Percentiles rank a stretch among this genome's conserved stretches.
These are phyloP conservation scores for Pimephales promelas DNA, from an alignment of 2,113 vertebrate species.

Conservation along the genomic window DNA sequence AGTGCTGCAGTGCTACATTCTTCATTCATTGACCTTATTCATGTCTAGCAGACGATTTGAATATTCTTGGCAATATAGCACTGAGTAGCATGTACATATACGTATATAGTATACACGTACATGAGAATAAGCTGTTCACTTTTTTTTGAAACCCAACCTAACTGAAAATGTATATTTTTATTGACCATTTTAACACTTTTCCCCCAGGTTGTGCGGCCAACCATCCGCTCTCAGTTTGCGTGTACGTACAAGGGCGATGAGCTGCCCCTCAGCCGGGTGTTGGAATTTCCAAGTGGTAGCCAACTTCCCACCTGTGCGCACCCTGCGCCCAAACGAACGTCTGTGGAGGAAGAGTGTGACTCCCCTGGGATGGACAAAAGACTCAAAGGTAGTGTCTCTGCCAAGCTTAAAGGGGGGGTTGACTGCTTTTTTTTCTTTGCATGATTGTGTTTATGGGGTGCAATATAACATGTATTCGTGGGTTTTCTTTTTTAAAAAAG, in stretches of 20 bases:
- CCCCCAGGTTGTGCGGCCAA: conserved; percentile 74
- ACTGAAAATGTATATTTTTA: no score
- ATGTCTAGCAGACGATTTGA: background rate
- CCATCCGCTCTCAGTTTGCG: conserved; percentile 91
- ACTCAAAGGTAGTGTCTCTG: conserved; percentile 25
- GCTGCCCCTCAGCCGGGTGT: conserved; percentile 68
- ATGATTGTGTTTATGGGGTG: no score
- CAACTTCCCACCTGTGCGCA: conserved; percentile 67
- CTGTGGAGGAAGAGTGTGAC: conserved; percentile 17
- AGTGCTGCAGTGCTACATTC: background rate
- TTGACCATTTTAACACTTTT: background rate
- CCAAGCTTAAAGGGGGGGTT: no score
- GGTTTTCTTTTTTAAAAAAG: no score
- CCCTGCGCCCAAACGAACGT: conserved; percentile 65
- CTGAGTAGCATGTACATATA: no score
- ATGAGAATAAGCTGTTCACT: no score
- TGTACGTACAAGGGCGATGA: conserved; percentile 87
- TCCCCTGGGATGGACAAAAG: background rate
- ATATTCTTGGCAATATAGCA: no score
- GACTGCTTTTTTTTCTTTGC: no score
- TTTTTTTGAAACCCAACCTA: no score
- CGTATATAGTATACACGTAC: no score
- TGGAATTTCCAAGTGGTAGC: conserved; percentile 70
- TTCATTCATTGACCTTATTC: background rate
- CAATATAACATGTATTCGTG: no score